Evolutionary conservation across 2,113 vertebrate genomes (phyloP).

Genomic region (Bufo bufo): DNA sequence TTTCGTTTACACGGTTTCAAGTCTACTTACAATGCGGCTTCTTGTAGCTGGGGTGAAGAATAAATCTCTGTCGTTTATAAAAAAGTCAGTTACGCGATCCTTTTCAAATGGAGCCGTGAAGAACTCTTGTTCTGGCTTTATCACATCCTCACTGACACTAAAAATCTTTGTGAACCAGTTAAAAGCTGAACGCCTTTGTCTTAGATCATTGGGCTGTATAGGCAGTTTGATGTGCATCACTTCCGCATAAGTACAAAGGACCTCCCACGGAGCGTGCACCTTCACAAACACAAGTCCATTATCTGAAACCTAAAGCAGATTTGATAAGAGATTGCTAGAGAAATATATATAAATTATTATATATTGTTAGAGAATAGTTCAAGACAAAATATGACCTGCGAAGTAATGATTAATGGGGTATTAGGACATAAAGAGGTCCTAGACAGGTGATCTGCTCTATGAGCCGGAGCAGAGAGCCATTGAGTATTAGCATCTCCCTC

Average conservation of each 20-base stretch:
- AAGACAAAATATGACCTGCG: neutral
- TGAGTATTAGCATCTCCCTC: too few relatives aligned
- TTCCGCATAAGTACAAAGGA: constrained; percentile 86
- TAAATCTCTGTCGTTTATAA: constrained; percentile 76
- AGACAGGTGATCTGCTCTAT: neutral
- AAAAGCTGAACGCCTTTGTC: constrained; percentile 74
- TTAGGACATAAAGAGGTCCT: neutral
- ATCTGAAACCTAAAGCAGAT: constrained; percentile 76
- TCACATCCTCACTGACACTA: constrained; percentile 79
- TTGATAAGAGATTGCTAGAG: neutral
- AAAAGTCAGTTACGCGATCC: constrained; percentile 77
- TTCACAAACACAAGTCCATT: constrained; percentile 85
- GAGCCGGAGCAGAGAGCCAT: too few relatives aligned
- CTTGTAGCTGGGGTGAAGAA: constrained; percentile 92
- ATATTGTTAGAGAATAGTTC: neutral
- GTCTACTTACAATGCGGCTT: constrained; percentile 85
- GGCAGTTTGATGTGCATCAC: constrained; percentile 92
- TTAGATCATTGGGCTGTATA: constrained; percentile 81
- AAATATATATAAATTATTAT: too few relatives aligned
- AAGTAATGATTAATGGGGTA: neutral
- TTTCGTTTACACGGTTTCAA: too few relatives aligned
- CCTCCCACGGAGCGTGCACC: constrained; percentile 89
- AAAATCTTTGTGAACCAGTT: constrained; percentile 82
- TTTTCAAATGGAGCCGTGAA: constrained; percentile 91
- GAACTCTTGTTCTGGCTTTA: constrained; percentile 83